phyloP scores from a whole-genome alignment of 2,888 invertebrate genomes.

The Artemia sinica region DNA sequence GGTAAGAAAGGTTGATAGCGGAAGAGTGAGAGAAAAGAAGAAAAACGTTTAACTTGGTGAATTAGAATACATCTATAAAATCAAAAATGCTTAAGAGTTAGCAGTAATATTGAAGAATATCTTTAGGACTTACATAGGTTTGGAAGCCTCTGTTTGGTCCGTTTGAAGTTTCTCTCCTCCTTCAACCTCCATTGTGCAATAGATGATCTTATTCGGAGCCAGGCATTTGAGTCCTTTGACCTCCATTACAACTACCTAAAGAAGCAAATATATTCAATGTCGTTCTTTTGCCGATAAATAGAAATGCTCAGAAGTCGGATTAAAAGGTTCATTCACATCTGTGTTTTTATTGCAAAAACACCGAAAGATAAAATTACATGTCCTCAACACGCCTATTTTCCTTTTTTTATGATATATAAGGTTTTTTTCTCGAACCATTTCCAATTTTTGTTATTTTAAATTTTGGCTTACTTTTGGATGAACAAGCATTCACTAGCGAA shows the following conservation, averaged over 20 bases:
- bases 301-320: background rate
- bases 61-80: background rate
- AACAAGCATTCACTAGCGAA: too few relatives aligned
- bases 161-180: constrained; percentile 97
- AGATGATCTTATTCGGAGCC: constrained; percentile 90
- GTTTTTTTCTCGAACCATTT: too few relatives aligned
- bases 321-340: constrained; percentile 12
- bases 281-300: background rate
- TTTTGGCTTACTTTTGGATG: too few relatives aligned
- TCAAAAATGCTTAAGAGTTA: background rate
- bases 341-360: background rate
- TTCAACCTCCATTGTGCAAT: constrained; percentile 99
- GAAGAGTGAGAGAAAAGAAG: background rate
- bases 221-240: constrained; percentile 93
- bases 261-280: constrained; percentile 26
- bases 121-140: constrained; percentile 58
- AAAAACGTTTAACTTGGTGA: background rate
- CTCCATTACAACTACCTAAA: constrained; percentile 93
- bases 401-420: too few relatives aligned
- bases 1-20: background rate
- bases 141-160: constrained; percentile 96
- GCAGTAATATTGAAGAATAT: background rate
- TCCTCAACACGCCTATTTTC: too few relatives aligned
- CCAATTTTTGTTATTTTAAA: too few relatives aligned
- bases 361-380: background rate